Base-by-base conservation (phyloP, 2,888 invertebrate species). In the Epiblema foenella region DNA sequence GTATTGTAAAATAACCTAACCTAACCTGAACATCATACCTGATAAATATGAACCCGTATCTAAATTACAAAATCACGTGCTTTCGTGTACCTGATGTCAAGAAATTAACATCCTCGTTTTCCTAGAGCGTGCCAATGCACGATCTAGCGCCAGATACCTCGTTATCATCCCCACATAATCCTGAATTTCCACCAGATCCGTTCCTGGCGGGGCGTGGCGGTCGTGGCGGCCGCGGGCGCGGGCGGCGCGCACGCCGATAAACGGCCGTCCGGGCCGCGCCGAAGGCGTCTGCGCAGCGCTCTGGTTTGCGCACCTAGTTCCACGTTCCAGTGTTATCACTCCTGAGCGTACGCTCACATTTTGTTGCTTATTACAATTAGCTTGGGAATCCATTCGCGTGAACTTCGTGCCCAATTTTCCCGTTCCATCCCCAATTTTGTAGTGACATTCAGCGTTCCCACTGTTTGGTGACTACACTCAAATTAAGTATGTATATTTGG, bases 141-240 rank as follows among this genome's bases (percentile, higher is more conserved):
- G 64, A 64, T 64, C 5, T 20, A 12, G 29, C 3, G 17, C 39
- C 51, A 39, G 64, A 64, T 64, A 63, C 42, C 59, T 57, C 46
- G 18, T 57, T 49, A 29, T 57, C n/a, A 39, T 37, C 58, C 56
- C 33, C 18, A 8, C 60, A 60, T 68, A 62, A 62, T 62, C 62
- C 62, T 7, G 46, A 58, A 29, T 70, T 69, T 62, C 63, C 62
- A 51, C 78, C 76, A 69, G 84, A 76, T 86, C 79, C 86, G 82
- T 78, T 82, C 83, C 88, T 83, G 85, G 70, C 75, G 69, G 85
- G 90, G 90, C 89, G 90, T 87, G 89, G 85, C 83, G 80, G 80
- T 86, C 85, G 87, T 87, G 88, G 80, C 73, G 74, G 83, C 83
- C 77, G 80, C 83, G 77, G 80, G 86, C 86, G 83, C 80, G 81